Percentiles rank a stretch among this genome's conserved stretches.
Conservation (phyloP, 2,113 vertebrate genomes). For the Orcinus orca region DNA sequence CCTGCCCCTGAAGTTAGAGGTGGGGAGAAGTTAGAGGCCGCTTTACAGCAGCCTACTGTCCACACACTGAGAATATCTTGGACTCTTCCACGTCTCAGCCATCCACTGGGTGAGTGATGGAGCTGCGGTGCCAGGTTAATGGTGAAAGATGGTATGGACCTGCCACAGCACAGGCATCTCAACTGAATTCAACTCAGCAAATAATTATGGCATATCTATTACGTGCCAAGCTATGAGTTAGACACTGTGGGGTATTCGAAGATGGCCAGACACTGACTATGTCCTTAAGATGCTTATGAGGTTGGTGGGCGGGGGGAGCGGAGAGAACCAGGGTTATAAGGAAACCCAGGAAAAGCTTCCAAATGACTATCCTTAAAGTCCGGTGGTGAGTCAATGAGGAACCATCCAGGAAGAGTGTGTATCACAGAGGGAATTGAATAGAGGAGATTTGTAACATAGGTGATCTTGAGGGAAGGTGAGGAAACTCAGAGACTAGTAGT, state of each 20-base stretch:
- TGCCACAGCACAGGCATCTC: fast-evolving
- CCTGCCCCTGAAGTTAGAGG: fast-evolving
- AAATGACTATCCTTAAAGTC: neutral
- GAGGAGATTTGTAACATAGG: neutral
- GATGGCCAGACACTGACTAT: neutral
- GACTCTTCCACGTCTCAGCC: fast-evolving
- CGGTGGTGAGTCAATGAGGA: neutral
- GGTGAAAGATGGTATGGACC: fast-evolving
- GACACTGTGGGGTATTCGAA: too few species aligned
- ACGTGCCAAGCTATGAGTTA: neutral
- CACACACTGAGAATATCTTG: fast-evolving
- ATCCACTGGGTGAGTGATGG: neutral
- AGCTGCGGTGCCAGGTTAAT: fast-evolving
- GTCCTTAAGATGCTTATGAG: neutral
- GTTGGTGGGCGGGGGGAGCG: too few species aligned
- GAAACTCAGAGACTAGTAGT: neutral
- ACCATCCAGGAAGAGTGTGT: neutral
- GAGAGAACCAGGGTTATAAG: neutral
- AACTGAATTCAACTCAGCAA: neutral
- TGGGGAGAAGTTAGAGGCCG: too few species aligned
- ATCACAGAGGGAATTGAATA: neutral
- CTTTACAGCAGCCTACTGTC: fast-evolving
- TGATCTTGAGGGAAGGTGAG: neutral
- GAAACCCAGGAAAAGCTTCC: neutral
- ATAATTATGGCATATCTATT: neutral